Base-by-base conservation (phyloP, 2,797 vertebrate genomes). In the Mycteria americana region DNA sequence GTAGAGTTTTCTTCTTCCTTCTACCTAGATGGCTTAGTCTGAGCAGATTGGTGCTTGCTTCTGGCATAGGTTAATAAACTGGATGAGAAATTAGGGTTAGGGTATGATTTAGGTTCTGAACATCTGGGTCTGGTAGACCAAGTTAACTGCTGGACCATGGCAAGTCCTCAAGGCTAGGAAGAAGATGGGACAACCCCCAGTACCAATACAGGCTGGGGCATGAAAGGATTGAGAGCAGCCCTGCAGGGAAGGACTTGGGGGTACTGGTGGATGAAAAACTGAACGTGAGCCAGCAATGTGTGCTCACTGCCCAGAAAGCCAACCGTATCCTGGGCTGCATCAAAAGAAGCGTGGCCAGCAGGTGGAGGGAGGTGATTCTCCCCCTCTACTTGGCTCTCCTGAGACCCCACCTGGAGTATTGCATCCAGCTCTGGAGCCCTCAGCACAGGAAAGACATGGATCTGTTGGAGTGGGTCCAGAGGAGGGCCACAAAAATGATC, bases 341-440 rank as follows among this genome's bases (percentile, higher is more conserved):
- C 9, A 11, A n/a, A 43, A 70, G 25, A 39, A 89, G 12, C 0
- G 0, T 57, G 30, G 18, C 13, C 64, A 2, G 2, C 11, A 80
- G 31, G 13, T 19, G 4, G 3, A 43, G 21, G 31, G 24, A 53
- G 7, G 7, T 9, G 59, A 43, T 57, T 59, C 51, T 89, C 6
- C 16, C 45, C 35, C 31, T 57, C n/a, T 43, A 2, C 39, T 68
- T 28, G 3, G 2, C 57, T 37, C 21, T 72, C 2, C 4, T 62
- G 41, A 80, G 12, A 62, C 14, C 28, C 9, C 17, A 46, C 9
- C 19, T 51, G 14, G 6, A 76, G 35, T 13, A 7, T 27, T 53
- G 14, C 0, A 0, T 62, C 9, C 57, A 65, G 8, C 9, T 51
- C 30, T n/a, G 78, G 19, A 11, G 30, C 4, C 41, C 18, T 46